A percentile compares a stretch with the other conserved stretches of the same genome.
These are phyloP conservation scores for Spicauda simplicius DNA, from an alignment of 2,888 invertebrate genomes.

Conservation along the genomic window DNA sequence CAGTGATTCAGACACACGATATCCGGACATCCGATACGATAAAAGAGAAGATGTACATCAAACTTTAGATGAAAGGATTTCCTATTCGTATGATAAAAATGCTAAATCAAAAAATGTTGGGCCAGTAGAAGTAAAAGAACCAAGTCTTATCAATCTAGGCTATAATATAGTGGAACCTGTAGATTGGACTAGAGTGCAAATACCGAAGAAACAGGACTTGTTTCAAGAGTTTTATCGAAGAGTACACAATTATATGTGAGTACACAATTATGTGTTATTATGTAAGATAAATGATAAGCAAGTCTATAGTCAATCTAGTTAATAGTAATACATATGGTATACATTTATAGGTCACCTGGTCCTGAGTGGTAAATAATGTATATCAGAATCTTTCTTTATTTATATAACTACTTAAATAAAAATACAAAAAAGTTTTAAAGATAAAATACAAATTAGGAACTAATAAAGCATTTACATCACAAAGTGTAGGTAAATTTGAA, in stretches of 20 bases:
- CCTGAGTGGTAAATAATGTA: too few relatives aligned
- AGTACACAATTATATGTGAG: conserved; percentile 88
- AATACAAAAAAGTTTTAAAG: not conserved
- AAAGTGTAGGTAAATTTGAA: too few relatives aligned
- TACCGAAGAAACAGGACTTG: conserved; percentile 88
- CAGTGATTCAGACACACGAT: conserved; percentile 51
- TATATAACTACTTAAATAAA: too few relatives aligned
- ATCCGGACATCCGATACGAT: conserved; percentile 51
- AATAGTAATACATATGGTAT: too few relatives aligned
- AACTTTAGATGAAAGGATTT: conserved; percentile 34
- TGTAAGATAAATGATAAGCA: too few relatives aligned
- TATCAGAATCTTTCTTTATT: too few relatives aligned
- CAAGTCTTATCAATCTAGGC: conserved; percentile 83
- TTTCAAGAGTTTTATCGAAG: conserved; percentile 87
- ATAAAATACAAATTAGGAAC: not conserved
- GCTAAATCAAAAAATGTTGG: conserved; percentile 49
- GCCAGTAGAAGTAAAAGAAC: conserved; percentile 63
- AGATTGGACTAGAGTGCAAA: conserved; percentile 86
- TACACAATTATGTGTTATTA: not conserved
- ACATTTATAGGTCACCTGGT: too few relatives aligned
- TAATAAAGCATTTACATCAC: too few relatives aligned
- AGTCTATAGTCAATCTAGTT: too few relatives aligned
- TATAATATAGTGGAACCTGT: conserved; percentile 84
- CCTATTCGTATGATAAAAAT: conserved; percentile 31
- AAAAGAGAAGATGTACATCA: conserved; percentile 47